Evolutionary conservation across 2,888 invertebrate genomes (phyloP), one percentile per base, ranked within the genome.

Genomic region (Lamellibrachia columna): DNA sequence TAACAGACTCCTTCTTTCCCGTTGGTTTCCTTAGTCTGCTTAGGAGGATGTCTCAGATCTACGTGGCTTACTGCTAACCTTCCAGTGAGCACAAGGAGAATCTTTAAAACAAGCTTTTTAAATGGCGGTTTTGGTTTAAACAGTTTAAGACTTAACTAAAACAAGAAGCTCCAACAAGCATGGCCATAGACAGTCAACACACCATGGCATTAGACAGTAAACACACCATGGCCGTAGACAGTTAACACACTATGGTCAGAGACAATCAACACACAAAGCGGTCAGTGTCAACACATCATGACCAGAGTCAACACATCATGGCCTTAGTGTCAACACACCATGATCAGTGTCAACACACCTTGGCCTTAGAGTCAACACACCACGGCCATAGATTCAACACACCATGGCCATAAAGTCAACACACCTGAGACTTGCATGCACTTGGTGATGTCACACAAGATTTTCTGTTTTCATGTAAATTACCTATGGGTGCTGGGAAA

Each of bases 121-220:
- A 75, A 15, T 15, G 75, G 3, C 6, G 75, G 15, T 75, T 58
- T 75, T 75, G 22, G 75, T 1, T 11, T 75, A 75, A 75, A 75
- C 75, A 75, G 75, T 75, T 75, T 75, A 75, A 75, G 75, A 75
- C 75, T 75, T 75, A 75, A 75, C 75, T 75, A 15, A n/a, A 15
- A 75, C 22, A 75, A 75, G 75, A 75, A 75, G 75, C 15, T n/a
- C 11, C 22, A 75, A 75, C 15, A 75, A n/a, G 75, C n/a, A 75
- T 3, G 55, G 55, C 55, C 55, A 9, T 55, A 55, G 55, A 55
- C 2, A 55, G 55, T 55, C 9, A 55, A 55, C 3, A 55, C 55
- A 55, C 55, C 55, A 3, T 55, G 55, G 3, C 55, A 7, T 9
- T 7, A 75, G 15, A 75, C 22, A 22, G 75, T 75, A 22, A 75